Base-by-base conservation (phyloP, 2,888 invertebrate genomes). In the Eilema depressum region DNA sequence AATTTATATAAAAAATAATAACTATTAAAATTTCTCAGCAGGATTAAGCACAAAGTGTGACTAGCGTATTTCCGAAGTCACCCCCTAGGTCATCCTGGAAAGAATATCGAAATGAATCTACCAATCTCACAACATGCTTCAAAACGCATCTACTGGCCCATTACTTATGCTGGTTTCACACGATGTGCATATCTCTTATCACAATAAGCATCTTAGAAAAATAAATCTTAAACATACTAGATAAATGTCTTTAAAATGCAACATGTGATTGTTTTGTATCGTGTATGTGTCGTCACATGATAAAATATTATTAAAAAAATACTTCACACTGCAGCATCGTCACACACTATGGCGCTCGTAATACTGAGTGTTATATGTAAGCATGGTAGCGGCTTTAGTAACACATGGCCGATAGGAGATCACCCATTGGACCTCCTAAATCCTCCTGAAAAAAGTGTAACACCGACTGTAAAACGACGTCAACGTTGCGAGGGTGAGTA, bases 51-150 rank as follows among this genome's bases (percentile, higher is more conserved):
- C 95, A 91, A 85, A 96, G 92, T 86, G 96, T 95, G 86, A 96
- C 95, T 92, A 97, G 96, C 85, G 96, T 96, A 91, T 96, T 94
- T 92, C 95, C 95, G 95, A 96, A 97, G 94, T 97, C 97, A 85
- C 97, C 97, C 79, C 95, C 95, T 85, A 96, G 93, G 92, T 97
- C 97, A 83, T 96, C 96, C 96, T 97, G 96, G 82, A 96, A 96
- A 93, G 89, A 93, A 93, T 88, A 90, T 86, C 86, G 88, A 88
- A 91, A 92, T 88, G 86, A 86, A 82, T 84, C 89, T 88, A 90
- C 88, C 86, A 87, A 86, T 83, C 88, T 87, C 70, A 85, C 88
- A 90, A 85, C 88, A 90, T 89, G 87, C 87, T 65, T 80, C 82
- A 81, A 83, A 70, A 59, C 14, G 70, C 83, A 23, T 85, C 92